Evolutionary conservation across 1,140 invertebrate species (phyloP).

Genomic region (Condylostylus longicornis): DNA sequence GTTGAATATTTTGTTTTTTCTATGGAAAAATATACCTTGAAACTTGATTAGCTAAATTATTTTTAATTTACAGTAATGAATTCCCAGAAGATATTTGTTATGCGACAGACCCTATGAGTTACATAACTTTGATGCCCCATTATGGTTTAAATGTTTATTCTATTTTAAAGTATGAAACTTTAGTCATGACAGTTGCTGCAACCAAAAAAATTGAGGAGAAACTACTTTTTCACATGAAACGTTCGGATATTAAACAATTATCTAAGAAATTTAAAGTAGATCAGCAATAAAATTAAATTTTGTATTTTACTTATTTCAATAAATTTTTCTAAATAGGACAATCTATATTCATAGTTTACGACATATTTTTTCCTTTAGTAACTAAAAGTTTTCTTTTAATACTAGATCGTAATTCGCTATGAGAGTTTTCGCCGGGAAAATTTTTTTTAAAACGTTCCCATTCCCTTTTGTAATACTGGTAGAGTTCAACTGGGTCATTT

Average conservation of each 20-base stretch:
- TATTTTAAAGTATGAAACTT: conserved; percentile 92
- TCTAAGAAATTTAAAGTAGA: conserved; percentile 37
- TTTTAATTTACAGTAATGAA: conserved; percentile 50
- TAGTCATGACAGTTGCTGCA: conserved; percentile 76
- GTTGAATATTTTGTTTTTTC: conserved; percentile 17
- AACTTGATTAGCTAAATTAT: conserved; percentile 7
- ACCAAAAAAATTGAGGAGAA: conserved; percentile 74
- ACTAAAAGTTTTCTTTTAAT: conserved; percentile 41
- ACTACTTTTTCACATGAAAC: conserved; percentile 62
- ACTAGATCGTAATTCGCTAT: conserved; percentile 44
- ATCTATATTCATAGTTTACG: too few species aligned
- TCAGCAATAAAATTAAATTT: conserved; percentile 23
- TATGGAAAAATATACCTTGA: background rate
- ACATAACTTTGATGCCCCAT: conserved; percentile 89
- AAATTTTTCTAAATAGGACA: too few species aligned
- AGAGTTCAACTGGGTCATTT: conserved; percentile 50
- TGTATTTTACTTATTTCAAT: conserved; percentile 4
- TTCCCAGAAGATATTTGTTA: conserved; percentile 75
- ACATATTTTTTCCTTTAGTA: too few species aligned
- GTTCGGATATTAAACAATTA: conserved; percentile 37
- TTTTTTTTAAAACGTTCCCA: conserved; percentile 47
- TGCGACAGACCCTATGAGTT: conserved; percentile 57
- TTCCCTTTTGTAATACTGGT: conserved; percentile 48
- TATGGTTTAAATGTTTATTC: conserved; percentile 78
- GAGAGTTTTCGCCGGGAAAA: conserved; percentile 47